A percentile compares a stretch with the other conserved stretches of the same genome.
These are phyloP conservation scores for Diaperis boleti DNA, from an alignment of 2,888 invertebrate species.

Conservation along the genomic window DNA sequence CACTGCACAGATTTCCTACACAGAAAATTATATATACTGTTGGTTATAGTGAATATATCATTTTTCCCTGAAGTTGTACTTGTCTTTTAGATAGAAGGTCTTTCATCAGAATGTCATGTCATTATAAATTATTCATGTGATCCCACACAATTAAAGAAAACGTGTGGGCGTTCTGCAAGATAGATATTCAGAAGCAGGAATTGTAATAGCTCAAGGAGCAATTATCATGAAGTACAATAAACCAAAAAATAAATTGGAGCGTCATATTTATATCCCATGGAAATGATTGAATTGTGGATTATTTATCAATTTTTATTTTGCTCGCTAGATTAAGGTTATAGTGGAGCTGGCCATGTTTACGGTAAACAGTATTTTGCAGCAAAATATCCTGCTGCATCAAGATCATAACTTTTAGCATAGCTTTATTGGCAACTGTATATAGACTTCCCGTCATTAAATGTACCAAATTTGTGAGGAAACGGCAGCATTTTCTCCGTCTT, in stretches of 20 bases:
- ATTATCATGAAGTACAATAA: too few species aligned
- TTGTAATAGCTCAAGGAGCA: too few species aligned
- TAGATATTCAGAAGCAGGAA: background rate
- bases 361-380: background rate
- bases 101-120: background rate
- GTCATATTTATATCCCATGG: too few species aligned
- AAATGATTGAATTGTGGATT: too few species aligned
- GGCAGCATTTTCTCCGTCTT: slow-evolving; percentile 13
- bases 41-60: too few species aligned
- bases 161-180: background rate
- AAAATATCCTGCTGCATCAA: too few species aligned
- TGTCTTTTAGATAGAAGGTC: background rate
- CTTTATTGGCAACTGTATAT: slow-evolving; percentile 11
- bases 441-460: slow-evolving; percentile 12
- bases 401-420: background rate
- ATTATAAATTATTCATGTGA: background rate
- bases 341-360: background rate
- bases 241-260: too few species aligned
- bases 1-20: too few species aligned
- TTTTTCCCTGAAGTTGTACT: background rate
- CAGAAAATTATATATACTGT: too few species aligned
- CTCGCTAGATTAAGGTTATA: too few species aligned
- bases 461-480: slow-evolving; percentile 6
- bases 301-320: too few species aligned
- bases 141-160: background rate